phyloP scores from a whole-genome alignment of 2,888 invertebrate species.

The Deilephila porcellus region DNA sequence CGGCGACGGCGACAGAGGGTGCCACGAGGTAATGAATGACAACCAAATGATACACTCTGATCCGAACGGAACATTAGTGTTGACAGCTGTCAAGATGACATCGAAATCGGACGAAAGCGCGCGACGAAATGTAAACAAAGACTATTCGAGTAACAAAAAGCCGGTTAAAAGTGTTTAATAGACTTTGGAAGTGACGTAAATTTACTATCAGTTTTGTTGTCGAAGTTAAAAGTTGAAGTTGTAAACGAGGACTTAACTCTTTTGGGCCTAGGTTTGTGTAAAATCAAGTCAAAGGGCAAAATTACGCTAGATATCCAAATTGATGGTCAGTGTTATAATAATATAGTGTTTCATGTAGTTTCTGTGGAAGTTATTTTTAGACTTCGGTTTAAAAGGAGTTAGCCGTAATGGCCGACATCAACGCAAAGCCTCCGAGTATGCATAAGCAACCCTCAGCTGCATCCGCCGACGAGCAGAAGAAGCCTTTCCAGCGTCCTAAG shows the following conservation, averaged over 20 bases:
- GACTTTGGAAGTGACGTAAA: constrained; percentile 16
- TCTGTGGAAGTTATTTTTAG: constrained; percentile 33
- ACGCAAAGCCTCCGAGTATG: no score
- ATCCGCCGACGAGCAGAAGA: no score
- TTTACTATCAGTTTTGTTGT: background rate
- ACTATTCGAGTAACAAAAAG: background rate
- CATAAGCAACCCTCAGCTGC: no score
- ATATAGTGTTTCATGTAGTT: constrained; percentile 7
- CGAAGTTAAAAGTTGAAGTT: background rate
- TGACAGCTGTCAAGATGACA: constrained; percentile 5
- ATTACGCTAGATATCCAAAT: background rate
- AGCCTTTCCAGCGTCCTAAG: no score
- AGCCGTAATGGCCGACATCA: no score
- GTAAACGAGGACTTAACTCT: background rate
- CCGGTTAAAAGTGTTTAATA: background rate
- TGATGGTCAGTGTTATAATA: background rate
- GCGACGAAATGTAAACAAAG: background rate
- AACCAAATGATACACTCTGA: background rate
- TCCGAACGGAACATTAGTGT: background rate
- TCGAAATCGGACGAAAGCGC: background rate
- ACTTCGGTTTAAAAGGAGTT: no score
- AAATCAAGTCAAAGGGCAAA: background rate
- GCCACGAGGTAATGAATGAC: background rate
- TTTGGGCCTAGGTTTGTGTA: background rate
- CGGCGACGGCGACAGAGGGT: background rate